phyloP scores from a whole-genome alignment of 1,140 invertebrate genomes.

The Brachionus asplanchnoidis region DNA sequence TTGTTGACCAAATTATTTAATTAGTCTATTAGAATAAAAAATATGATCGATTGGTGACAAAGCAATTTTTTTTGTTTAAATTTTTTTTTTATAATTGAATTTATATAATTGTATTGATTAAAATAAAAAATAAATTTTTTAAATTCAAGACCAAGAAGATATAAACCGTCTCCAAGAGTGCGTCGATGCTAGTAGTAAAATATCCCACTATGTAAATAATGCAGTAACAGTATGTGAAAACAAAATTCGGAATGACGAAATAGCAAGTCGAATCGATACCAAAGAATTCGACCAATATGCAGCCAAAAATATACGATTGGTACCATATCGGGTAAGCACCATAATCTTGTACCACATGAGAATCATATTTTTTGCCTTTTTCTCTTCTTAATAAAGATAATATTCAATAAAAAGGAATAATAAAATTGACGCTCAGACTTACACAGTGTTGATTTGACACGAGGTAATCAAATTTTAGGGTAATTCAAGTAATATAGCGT shows the following conservation, averaged over 20 bases:
- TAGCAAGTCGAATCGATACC: neutral
- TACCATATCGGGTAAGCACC: neutral
- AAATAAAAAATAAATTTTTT: neutral
- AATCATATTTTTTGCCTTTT: too few species aligned
- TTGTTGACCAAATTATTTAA: too few species aligned
- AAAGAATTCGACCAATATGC: constrained; percentile 34
- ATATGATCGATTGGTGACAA: too few species aligned
- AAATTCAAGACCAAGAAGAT: constrained; percentile 29
- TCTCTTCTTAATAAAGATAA: too few species aligned
- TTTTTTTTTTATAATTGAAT: neutral
- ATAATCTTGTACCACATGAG: neutral
- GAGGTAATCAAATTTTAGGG: too few species aligned
- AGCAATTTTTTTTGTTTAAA: neutral
- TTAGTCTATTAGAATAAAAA: too few species aligned
- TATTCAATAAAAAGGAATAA: too few species aligned
- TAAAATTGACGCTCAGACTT: too few species aligned
- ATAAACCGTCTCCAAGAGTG: neutral
- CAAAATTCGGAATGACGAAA: constrained; percentile 4
- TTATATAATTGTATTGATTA: neutral
- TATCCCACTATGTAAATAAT: constrained; percentile 37
- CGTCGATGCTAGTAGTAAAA: constrained; percentile 33
- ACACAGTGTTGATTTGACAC: too few species aligned
- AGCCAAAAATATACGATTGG: neutral
- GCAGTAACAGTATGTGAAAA: constrained; percentile 36
- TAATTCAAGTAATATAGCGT: too few species aligned